Base-by-base conservation (phyloP, 1,140 invertebrate genomes). In the Hestina assimilis region DNA sequence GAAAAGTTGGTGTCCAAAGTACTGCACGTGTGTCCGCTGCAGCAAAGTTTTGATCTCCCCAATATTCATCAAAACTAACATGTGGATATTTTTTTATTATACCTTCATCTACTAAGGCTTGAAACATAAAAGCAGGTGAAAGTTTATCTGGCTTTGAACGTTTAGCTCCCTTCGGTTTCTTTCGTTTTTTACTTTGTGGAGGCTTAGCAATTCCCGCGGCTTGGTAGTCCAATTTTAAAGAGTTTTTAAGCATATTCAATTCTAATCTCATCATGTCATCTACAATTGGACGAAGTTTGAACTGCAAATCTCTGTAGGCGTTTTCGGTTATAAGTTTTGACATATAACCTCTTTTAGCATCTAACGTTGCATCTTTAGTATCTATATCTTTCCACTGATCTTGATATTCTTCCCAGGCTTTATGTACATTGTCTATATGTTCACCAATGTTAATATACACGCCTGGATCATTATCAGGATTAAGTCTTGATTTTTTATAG, bases 231-330 rank as follows among this genome's bases (percentile, higher is more conserved):
- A 20, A 28, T 74, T 84, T 84, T 3, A 87, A 53, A 12, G 84
- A 68, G 33, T 72, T 70, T 46, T 72, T 80, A 40, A 87, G 66
- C 17, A 82, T 29, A 23, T 69, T 74, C 29, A 84, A 59, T 55
- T 88, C 85, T 35, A 83, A 46, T 55, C 73, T 74, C 84, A 88
- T 88, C 57, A 83, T 73, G 52, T 88, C 84, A 64, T 88, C 84
- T 4, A 85, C 79, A 26, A 87, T 75, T 14, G 81, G 75, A 38
- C 84, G 66, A 15, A 88, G 52, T 58, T 85, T 35, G 11, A 79
- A 51, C 45, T 88, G 71, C 12, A 78, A 40, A 19, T 83, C 71
- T 58, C 78, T 47, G 57, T 84, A 84, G 8, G 70, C 77, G 50
- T 66, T 63, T 78, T 81, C 81, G 11, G 72, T 83, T 9, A 88